A percentile compares a stretch with the other conserved stretches of the same genome.
Conservation (phyloP, 2,113 vertebrate genomes). For the Rallus limicola region DNA sequence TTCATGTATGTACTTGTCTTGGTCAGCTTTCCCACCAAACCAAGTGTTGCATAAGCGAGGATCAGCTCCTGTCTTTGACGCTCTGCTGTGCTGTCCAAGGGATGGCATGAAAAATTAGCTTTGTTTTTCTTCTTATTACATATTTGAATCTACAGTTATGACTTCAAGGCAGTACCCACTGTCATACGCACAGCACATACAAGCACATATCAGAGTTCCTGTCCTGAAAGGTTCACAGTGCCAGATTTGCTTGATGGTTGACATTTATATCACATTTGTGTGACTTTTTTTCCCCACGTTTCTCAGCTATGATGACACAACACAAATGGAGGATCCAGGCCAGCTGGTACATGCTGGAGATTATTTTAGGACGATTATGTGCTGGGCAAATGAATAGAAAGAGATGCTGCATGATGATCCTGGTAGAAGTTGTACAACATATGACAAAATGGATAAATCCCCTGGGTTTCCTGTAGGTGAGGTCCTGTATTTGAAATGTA, state of each 20-base stretch:
- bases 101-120: not conserved
- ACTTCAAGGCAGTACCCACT: not conserved
- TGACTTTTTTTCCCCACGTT: not conserved
- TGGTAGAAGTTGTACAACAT: not conserved
- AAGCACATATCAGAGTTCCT: not conserved
- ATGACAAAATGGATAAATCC: not conserved
- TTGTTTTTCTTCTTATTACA: not conserved
- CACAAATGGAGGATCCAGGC: not conserved
- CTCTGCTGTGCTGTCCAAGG: not conserved
- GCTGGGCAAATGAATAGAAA: not conserved
- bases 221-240: not conserved
- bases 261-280: not conserved
- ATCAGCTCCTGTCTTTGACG: not conserved
- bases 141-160: not conserved
- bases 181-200: not conserved
- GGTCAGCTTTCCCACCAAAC: not conserved
- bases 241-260: not conserved
- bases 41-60: not conserved
- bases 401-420: not conserved
- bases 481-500: not conserved
- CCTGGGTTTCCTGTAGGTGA: not conserved
- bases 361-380: not conserved
- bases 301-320: not conserved
- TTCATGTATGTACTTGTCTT: rapidly evolving
- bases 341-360: not conserved